phyloP scores from a whole-genome alignment of 1,140 invertebrate species.

The Holcopasites calliopsidis region DNA sequence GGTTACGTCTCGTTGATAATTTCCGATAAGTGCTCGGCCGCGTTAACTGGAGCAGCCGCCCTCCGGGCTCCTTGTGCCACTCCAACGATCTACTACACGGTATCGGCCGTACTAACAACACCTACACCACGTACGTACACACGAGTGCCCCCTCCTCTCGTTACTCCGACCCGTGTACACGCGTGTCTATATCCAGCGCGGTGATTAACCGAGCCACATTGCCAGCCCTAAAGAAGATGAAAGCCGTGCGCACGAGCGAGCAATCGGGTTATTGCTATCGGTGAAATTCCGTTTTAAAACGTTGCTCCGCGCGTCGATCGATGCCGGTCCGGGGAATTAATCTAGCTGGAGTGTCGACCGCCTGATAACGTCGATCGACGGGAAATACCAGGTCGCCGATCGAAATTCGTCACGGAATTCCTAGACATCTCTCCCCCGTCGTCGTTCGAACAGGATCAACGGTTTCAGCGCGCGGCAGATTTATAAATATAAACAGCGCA shows the following conservation, averaged over 20 bases:
- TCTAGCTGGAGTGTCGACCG: background rate
- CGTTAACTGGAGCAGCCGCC: constrained; percentile 72
- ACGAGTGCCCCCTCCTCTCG: constrained; percentile 13
- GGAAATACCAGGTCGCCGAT: background rate
- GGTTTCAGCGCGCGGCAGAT: constrained; percentile 1
- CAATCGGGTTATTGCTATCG: constrained; percentile 48
- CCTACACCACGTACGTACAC: constrained; percentile 35
- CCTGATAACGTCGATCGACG: background rate
- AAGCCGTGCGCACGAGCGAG: constrained; percentile 44
- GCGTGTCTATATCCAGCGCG: constrained; percentile 32
- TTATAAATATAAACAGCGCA: constrained; percentile 54
- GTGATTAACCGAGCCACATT: constrained; percentile 45
- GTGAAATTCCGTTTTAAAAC: constrained; percentile 32
- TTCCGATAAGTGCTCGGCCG: constrained; percentile 76
- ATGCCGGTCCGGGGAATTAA: background rate
- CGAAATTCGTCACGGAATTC: background rate
- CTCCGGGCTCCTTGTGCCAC: constrained; percentile 40
- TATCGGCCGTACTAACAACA: constrained; percentile 50
- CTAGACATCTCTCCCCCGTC: too few relatives aligned
- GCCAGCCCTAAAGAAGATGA: constrained; percentile 44
- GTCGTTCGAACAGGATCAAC: constrained; percentile 38
- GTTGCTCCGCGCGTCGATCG: background rate
- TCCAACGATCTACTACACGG: constrained; percentile 20
- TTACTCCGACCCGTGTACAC: constrained; percentile 5
- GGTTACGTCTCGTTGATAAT: constrained; percentile 76